Base-by-base conservation (phyloP, 1,140 invertebrate genomes). In the Drosophila jambulina region DNA sequence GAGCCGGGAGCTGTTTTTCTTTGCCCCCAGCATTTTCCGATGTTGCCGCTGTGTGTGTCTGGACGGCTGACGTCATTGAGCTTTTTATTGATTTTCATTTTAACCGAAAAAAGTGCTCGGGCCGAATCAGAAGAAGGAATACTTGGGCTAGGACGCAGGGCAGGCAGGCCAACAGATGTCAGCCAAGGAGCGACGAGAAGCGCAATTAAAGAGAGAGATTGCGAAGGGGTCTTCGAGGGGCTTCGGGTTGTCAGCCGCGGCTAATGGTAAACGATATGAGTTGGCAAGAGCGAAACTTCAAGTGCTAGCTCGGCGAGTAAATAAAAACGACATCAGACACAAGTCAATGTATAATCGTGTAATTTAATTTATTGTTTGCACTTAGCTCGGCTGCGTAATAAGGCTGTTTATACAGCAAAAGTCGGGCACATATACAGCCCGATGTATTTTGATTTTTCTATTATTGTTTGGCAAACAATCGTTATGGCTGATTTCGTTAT, bases 31-130 rank as follows among this genome's bases (percentile, higher is more conserved):
- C 75, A 62, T 65, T 67, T 69, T 42, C 13, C 45, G 64, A 57
- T 62, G 48, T 43, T 40, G 46, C 61, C 43, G 60, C 69, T 78
- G 49, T 65, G 49, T 74, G 61, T 67, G 48, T 63, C 42, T 59
- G 61, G 65, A 38, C 72, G 62, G 74, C 80, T 91, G 90, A 91
- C 90, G 90, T 91, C 90, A 91, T 91, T 91, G 90, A 91, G 90
- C 90, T 91, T 91, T 91, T 91, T 91, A 91, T 91, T 87, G 90
- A 91, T 91, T 91, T 91, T 82, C 75, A 59, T 82, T 84, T 83
- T 78, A 48, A 80, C 63, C 78, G 67, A 51, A 49, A 65, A 38
- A 36, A 34, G 21, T n/a, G 15, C 46, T 65, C 21, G 29, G 25
- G 38, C 46, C 29, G 17, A 65, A 27, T 61, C 61, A 43, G 23